A percentile compares a stretch with the other conserved stretches of the same genome.
These are phyloP conservation scores for Tiaroga cobitis DNA, from an alignment of 2,797 vertebrate species.

Conservation along the genomic window DNA sequence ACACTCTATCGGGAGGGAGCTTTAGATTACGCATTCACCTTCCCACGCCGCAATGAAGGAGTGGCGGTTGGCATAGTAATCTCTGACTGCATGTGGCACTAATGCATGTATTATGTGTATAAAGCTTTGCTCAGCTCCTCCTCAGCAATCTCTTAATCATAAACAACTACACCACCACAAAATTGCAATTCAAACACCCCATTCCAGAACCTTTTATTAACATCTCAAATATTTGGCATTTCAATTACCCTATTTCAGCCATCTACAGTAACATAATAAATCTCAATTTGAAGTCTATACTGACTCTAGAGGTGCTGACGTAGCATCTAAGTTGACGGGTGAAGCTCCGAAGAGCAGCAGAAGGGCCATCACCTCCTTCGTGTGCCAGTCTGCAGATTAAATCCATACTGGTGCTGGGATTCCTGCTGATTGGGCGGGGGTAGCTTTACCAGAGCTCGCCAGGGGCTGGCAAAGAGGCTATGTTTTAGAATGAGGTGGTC, in stretches of 20 bases:
- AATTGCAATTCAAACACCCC: conserved; percentile 11
- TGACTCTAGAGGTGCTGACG: conserved; percentile 31
- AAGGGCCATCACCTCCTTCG: conserved; percentile 52
- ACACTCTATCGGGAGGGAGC: conserved; percentile 13
- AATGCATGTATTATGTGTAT: conserved; percentile 29
- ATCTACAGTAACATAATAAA: not conserved
- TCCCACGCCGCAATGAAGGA: not conserved
- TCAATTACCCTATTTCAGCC: conserved; percentile 6
- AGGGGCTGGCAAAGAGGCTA: conserved; percentile 36
- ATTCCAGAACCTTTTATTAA: not conserved
- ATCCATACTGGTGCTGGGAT: conserved; percentile 57
- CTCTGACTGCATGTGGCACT: conserved; percentile 28
- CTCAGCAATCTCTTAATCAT: conserved; percentile 6
- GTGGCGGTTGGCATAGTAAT: conserved; percentile 18
- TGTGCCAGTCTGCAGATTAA: conserved; percentile 61
- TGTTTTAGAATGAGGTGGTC: conserved; percentile 29
- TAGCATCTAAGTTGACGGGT: conserved; percentile 19
- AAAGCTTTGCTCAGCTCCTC: conserved; percentile 34
- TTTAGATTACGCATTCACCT: conserved; percentile 24
- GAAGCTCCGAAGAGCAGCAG: conserved; percentile 50
- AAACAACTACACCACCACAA: conserved; percentile 9
- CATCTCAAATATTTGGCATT: not conserved
- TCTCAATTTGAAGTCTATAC: conserved; percentile 30
- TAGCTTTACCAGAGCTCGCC: conserved; percentile 48
- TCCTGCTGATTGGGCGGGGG: conserved; percentile 52